These are phyloP conservation scores for Biston betularia DNA, from an alignment of 2,888 invertebrate species.

Conservation along the genomic window DNA sequence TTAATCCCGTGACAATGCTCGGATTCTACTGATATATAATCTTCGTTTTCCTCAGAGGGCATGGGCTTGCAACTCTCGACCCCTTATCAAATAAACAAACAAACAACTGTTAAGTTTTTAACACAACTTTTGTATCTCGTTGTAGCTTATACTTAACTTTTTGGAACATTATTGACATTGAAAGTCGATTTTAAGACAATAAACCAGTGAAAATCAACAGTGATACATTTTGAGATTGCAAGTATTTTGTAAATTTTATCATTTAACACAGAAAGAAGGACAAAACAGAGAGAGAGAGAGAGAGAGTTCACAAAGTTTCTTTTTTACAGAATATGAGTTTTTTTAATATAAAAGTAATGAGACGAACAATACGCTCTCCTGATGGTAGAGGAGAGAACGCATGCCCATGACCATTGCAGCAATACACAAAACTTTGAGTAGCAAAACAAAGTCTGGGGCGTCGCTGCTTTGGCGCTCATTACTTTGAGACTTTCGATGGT, in stretches of 20 bases:
- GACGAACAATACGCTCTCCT: too few relatives aligned
- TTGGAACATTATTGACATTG: slow-evolving; percentile 42
- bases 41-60: slow-evolving; percentile 46
- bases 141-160: slow-evolving; percentile 49
- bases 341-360: too few relatives aligned
- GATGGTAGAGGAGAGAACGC: too few relatives aligned
- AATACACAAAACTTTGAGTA: too few relatives aligned
- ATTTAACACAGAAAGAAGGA: too few relatives aligned
- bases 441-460: too few relatives aligned
- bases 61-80: slow-evolving; percentile 44
- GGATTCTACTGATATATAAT: slow-evolving; percentile 32
- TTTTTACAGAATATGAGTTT: too few relatives aligned
- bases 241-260: not conserved
- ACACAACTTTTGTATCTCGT: slow-evolving; percentile 48
- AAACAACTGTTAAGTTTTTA: slow-evolving; percentile 51
- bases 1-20: slow-evolving; percentile 31
- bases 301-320: too few relatives aligned
- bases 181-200: slow-evolving; percentile 40
- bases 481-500: too few relatives aligned
- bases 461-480: too few relatives aligned
- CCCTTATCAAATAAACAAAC: slow-evolving; percentile 52
- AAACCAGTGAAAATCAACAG: not conserved
- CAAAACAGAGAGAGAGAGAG: too few relatives aligned
- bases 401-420: too few relatives aligned
- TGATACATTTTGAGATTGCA: not conserved